Evolutionary conservation across 2,797 vertebrate genomes (phyloP), one percentile per base, ranked within the genome.

Genomic region (Strix occidentalis): DNA sequence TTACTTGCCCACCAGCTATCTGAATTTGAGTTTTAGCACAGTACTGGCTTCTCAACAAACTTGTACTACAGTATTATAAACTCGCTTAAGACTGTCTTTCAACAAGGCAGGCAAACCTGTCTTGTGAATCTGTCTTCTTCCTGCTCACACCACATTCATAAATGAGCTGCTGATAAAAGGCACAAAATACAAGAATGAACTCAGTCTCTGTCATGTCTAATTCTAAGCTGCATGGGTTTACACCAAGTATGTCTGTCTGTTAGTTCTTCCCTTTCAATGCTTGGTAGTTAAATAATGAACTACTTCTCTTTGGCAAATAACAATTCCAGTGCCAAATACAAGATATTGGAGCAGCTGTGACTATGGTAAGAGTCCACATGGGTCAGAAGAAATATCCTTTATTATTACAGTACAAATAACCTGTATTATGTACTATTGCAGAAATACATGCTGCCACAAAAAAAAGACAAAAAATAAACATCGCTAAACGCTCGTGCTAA

Each of bases 261-360:
- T 97, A 95, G 92, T 96, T 91, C 90, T 93, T 96, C 50, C 85
- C 88, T 91, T 92, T 91, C 60, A 33, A 14, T 51, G 57, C 79
- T 51, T 82, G 37, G 86, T 93, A 89, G 81, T 86, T 96, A 96
- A 96, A 95, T 96, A 97, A 96, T 94, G 95, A 94, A 97, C 97
- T 97, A 95, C 85, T 97, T 95, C 83, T 91, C 74, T 89, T 87
- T 96, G 90, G 91, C 96, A 97, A 97, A 97, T 94, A 98, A 97
- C 84, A 96, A 95, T 87, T 96, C 90, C 92, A 96, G 45, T 70
- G 94, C 90, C 96, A 98, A 97, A 98, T 97, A 97, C 84, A 97
- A 96, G 92, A 87, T 97, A 97, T 87, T 97, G 92, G 94, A 97
- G 94, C 84, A 91, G 96, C 93, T 74, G 56, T 77, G 92, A 71